phyloP scores from a whole-genome alignment of 2,797 vertebrate species.

The Pipistrellus kuhlii region DNA sequence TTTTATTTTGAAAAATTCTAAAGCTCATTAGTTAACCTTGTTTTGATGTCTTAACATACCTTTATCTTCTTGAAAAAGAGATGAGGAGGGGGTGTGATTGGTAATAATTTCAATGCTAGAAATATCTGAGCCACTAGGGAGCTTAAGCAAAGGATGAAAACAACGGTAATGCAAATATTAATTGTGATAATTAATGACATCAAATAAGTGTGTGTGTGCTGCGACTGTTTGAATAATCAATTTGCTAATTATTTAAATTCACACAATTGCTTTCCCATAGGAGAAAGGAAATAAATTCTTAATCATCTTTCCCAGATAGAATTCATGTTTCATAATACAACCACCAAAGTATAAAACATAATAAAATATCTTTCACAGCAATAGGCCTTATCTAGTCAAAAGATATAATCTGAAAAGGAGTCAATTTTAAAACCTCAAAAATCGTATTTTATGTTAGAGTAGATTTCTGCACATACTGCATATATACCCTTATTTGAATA shows the following conservation, averaged over 20 bases:
- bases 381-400: constrained; percentile 27
- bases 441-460: constrained; percentile 49
- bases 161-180: constrained; percentile 7
- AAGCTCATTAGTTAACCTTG: background rate
- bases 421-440: constrained; percentile 39
- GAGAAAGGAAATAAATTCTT: background rate
- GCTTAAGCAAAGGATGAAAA: background rate
- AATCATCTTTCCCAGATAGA: constrained; percentile 32
- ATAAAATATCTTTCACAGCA: constrained; percentile 52
- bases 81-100: background rate
- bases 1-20: background rate
- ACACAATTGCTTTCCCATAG: background rate
- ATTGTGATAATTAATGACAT: constrained; percentile 34
- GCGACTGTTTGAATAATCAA: constrained; percentile 47
- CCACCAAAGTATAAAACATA: constrained; percentile 51
- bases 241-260: constrained; percentile 69
- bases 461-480: background rate
- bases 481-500: constrained; percentile 29
- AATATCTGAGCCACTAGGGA: background rate
- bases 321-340: constrained; percentile 34
- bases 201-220: background rate
- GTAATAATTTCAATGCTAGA: background rate
- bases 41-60: background rate
- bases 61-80: background rate
- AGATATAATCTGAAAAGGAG: constrained; percentile 49